Conservation (phyloP, 1,140 invertebrate species). For the Centruroides sculpturatus region DNA sequence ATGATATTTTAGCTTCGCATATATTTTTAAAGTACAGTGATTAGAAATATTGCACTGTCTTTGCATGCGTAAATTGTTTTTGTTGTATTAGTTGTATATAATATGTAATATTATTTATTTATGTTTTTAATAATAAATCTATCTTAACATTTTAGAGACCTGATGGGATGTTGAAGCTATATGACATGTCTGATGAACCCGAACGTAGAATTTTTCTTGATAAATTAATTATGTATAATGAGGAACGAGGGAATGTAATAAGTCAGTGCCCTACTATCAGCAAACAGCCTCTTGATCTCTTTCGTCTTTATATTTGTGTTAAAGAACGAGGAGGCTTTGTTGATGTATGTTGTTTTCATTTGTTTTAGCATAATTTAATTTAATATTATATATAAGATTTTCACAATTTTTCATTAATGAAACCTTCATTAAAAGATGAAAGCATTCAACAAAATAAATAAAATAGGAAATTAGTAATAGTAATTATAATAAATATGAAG, state of each 20-base stretch:
- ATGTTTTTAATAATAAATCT: neutral
- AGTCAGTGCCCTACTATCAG: constrained; percentile 91
- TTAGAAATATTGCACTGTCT: too few relatives aligned
- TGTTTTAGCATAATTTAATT: too few relatives aligned
- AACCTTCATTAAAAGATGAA: too few relatives aligned
- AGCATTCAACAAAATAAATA: too few relatives aligned
- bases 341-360: constrained; percentile 50
- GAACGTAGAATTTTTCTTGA: constrained; percentile 81
- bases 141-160: constrained; percentile 12
- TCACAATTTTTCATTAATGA: too few relatives aligned
- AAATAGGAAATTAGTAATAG: too few relatives aligned
- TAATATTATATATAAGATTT: too few relatives aligned
- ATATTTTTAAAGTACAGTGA: too few relatives aligned
- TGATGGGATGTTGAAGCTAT: constrained; percentile 60
- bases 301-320: constrained; percentile 83
- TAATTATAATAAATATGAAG: too few relatives aligned
- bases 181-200: constrained; percentile 91
- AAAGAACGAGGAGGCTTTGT: constrained; percentile 93
- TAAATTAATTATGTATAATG: constrained; percentile 82
- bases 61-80: too few relatives aligned
- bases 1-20: too few relatives aligned
- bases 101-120: neutral
- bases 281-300: constrained; percentile 95
- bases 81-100: too few relatives aligned
- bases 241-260: constrained; percentile 79